A percentile compares a stretch with the other conserved stretches of the same genome.
Conservation (phyloP, 1,140 invertebrate species). For the Branchinecta lynchi region DNA sequence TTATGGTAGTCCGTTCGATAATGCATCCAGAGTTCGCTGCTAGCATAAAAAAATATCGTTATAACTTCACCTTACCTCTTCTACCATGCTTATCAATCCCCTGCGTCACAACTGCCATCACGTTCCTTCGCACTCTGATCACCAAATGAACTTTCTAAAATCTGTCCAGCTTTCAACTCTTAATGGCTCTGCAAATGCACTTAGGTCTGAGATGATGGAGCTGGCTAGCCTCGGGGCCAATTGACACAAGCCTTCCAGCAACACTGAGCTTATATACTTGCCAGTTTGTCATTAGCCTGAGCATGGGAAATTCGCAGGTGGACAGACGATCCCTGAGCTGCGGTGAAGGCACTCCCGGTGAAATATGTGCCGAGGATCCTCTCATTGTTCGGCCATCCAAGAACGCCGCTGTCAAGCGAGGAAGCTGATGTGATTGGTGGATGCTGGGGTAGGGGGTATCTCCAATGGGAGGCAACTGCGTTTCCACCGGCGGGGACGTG, state of each 20-base stretch:
- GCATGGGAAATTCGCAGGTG: conserved; percentile 10
- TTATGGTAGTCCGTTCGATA: no score
- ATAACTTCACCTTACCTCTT: background rate
- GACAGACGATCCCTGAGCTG: background rate
- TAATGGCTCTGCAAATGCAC: conserved; percentile 10
- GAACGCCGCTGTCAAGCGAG: no score
- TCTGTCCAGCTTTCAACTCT: conserved; percentile 1
- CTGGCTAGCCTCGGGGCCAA: background rate
- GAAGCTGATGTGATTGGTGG: no score
- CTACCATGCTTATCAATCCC: background rate
- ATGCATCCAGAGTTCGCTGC: no score
- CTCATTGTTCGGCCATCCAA: background rate
- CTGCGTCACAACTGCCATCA: background rate
- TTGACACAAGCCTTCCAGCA: conserved; percentile 3
- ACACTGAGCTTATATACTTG: conserved; percentile 11
- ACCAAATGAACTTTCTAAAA: background rate
- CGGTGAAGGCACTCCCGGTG: background rate
- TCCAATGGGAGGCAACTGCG: no score
- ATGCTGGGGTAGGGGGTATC: no score
- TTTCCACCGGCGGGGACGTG: no score
- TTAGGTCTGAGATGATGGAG: conserved; percentile 3
- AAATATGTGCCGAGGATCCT: background rate
- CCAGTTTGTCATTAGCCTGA: conserved; percentile 10
- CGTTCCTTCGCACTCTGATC: background rate
- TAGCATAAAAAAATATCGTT: no score